A percentile compares a stretch with the other conserved stretches of the same genome.
Evolutionary conservation across 2,888 invertebrate genomes (phyloP).

Genomic region (Seira ritae): DNA sequence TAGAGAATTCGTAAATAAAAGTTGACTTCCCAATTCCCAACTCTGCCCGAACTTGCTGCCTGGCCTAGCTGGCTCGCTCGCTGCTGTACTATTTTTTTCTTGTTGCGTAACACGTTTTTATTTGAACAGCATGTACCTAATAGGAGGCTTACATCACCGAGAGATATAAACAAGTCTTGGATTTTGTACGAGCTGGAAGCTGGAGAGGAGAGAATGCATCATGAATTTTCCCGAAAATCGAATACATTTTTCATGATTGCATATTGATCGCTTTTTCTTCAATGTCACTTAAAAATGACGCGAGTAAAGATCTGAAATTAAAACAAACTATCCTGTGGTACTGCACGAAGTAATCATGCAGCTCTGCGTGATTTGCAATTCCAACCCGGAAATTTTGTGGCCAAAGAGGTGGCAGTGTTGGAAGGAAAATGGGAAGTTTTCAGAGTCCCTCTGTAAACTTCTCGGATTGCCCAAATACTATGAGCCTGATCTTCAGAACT

Average conservation of each 20-base stretch:
- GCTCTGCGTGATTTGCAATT: constrained; percentile 47
- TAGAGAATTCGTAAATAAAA: no score
- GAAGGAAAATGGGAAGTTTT: constrained; percentile 55
- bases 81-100: background rate
- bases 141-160: background rate
- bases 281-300: background rate
- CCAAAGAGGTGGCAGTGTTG: constrained; percentile 52
- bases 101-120: background rate
- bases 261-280: background rate
- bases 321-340: no score
- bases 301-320: background rate
- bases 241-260: background rate
- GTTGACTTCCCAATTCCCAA: no score
- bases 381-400: constrained; percentile 39
- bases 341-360: no score
- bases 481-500: constrained; percentile 36
- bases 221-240: background rate
- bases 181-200: background rate
- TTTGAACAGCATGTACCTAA: background rate
- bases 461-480: constrained; percentile 43
- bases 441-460: constrained; percentile 44
- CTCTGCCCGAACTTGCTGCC: no score
- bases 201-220: constrained; percentile 1
- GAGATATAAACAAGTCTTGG: constrained; percentile 11
- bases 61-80: no score